Evolutionary conservation across 2,113 vertebrate species (phyloP), one percentile per base, ranked within the genome.

Genomic region (Motacilla tschutschensis): DNA sequence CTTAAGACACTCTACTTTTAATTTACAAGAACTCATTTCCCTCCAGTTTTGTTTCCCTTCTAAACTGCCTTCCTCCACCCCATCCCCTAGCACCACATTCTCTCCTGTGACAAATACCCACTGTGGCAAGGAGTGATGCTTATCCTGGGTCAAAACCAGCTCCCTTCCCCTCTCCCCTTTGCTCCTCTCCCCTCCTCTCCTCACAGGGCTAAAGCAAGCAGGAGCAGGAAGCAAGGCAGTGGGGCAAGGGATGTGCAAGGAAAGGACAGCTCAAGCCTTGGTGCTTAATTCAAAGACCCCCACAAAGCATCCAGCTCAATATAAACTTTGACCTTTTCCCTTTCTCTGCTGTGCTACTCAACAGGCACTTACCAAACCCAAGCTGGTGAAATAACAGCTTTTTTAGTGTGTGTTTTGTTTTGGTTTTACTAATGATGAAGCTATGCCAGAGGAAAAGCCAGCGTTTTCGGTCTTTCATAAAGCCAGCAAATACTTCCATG

Each of bases 271-370:
- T 63, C 64, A 33, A 35, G 77, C 43, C 83, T 35, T n/a, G 25
- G 62, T 36, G 65, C 70, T 53, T 92, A 77, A 80, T 58, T 92
- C 62, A 46, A 40, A 74, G 71, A 95, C 58, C 55, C 55, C 22
- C 26, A 13, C 69, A 43, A 94, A 82, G 54, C 80, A 87, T 33
- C 6, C 18, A 43, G 66, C 48, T 83, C 80, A 65, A 18, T 77
- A 53, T 87, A 92, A 95, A 93, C 90, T 93, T 81, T 91, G 62
- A 91, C 86, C 79, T 90, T 91, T 88, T 85, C 51, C 57, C 72
- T 93, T 85, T 73, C 82, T 94, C 46, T 73, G n/a, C 88, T 83
- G 24, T 90, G 81, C 90, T 65, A 69, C 66, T 57, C 84, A 90
- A 92, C 55, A 90, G 90, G 83, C 91, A 72, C 74, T 85, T 88